Evolutionary conservation across 2,888 invertebrate genomes (phyloP).

Genomic region (Drosophila monieri): DNA sequence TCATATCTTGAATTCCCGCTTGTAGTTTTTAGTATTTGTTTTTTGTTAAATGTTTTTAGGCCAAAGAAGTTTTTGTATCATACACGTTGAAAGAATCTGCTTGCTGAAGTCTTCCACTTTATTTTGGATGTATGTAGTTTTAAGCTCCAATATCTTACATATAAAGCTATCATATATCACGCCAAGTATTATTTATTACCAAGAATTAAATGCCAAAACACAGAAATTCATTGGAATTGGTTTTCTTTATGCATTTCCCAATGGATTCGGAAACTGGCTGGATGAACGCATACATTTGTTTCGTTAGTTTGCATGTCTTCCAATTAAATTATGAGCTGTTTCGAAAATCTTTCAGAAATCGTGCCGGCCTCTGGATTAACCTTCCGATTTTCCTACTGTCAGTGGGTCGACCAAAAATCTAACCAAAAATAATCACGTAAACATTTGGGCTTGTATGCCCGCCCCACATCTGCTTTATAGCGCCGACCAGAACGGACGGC

Average conservation of each 20-base stretch:
- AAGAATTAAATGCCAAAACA: conserved; percentile 31
- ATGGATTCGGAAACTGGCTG: conserved; percentile 18
- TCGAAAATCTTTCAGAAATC: conserved; percentile 26
- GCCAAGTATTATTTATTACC: conserved; percentile 32
- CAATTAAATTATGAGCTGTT: conserved; percentile 25
- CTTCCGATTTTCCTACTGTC: conserved; percentile 33
- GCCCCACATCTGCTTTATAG: conserved; percentile 53
- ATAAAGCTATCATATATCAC: neutral
- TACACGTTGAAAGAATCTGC: conserved; percentile 14
- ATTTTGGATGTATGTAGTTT: conserved; percentile 6
- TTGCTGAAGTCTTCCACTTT: conserved; percentile 17
- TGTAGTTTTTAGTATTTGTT: conserved; percentile 9
- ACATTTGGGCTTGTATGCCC: conserved; percentile 37
- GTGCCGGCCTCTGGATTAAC: conserved; percentile 20
- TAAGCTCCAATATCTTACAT: conserved; percentile 8
- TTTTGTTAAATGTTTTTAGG: conserved; percentile 35
- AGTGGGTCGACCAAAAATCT: conserved; percentile 29
- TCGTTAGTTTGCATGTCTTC: conserved; percentile 31
- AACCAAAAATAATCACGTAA: conserved; percentile 51
- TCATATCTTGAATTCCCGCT: neutral
- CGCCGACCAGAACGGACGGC: conserved; percentile 43
- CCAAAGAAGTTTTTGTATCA: conserved; percentile 53
- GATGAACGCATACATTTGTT: conserved; percentile 51
- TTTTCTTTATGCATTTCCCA: conserved; percentile 28
- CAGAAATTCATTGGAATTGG: conserved; percentile 32